These are phyloP conservation scores for Dendrolimus houi DNA, from an alignment of 2,888 invertebrate species.

Conservation along the genomic window DNA sequence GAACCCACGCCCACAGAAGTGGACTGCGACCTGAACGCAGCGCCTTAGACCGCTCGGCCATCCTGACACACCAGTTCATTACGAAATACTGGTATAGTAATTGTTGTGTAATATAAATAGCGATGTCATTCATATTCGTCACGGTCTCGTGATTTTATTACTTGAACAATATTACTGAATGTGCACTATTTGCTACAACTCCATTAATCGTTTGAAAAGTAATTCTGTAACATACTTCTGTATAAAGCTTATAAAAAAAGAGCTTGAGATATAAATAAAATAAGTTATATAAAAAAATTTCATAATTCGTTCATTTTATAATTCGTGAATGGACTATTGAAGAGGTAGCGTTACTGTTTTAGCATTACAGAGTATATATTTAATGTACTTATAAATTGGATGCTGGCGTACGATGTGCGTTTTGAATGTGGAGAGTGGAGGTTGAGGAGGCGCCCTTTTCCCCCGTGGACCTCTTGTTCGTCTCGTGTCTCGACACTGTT, in stretches of 20 bases:
- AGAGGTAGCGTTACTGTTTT: slow-evolving; percentile 75
- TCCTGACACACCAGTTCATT: neutral
- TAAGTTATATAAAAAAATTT: too few species aligned
- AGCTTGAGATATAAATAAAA: too few species aligned
- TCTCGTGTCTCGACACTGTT: slow-evolving; percentile 14
- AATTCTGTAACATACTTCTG: too few species aligned
- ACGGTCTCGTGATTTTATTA: too few species aligned
- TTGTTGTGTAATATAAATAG: neutral
- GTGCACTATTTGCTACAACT: too few species aligned
- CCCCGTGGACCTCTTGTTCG: slow-evolving; percentile 50
- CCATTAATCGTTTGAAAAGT: too few species aligned
- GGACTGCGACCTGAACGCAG: neutral
- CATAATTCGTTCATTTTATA: slow-evolving; percentile 73
- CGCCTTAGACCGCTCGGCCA: neutral
- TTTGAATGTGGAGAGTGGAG: slow-evolving; percentile 69
- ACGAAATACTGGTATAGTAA: neutral
- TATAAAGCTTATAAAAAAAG: too few species aligned
- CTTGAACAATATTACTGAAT: too few species aligned
- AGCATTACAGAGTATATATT: slow-evolving; percentile 77
- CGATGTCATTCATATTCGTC: neutral
- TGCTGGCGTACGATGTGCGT: slow-evolving; percentile 72
- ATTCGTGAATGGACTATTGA: slow-evolving; percentile 74
- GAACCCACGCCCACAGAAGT: neutral
- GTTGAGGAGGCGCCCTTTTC: slow-evolving; percentile 56
- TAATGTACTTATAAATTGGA: slow-evolving; percentile 78